These are phyloP conservation scores for Protonemura montana DNA, from an alignment of 2,888 invertebrate species.

Conservation along the genomic window DNA sequence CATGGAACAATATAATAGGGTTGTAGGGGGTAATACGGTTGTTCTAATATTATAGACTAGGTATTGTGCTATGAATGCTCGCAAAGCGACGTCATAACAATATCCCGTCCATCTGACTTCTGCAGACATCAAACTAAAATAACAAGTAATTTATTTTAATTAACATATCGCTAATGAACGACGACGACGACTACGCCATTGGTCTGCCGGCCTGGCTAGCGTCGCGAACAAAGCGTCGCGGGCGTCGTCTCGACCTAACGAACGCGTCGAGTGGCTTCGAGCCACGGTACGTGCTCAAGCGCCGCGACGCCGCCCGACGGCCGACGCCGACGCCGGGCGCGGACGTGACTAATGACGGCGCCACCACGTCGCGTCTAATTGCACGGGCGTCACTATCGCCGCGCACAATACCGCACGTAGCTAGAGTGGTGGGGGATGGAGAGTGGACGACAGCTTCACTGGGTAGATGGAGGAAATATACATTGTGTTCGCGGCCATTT, in stretches of 20 bases:
- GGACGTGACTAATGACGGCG: conserved; percentile 47
- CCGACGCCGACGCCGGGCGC: conserved; percentile 28
- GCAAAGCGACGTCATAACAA: background rate
- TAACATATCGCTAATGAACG: conserved; percentile 13
- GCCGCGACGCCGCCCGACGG: conserved; percentile 30
- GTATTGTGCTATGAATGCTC: too few species aligned
- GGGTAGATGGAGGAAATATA: too few species aligned
- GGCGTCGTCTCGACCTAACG: background rate
- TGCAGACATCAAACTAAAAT: background rate
- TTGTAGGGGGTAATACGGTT: too few species aligned
- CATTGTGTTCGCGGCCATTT: too few species aligned
- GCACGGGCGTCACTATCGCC: background rate
- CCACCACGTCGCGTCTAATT: conserved; percentile 41
- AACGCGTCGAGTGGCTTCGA: conserved; percentile 19
- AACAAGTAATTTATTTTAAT: conserved; percentile 1
- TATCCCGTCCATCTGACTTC: background rate
- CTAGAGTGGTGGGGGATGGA: background rate
- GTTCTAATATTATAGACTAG: too few species aligned
- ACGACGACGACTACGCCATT: background rate
- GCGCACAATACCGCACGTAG: background rate
- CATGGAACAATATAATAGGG: too few species aligned
- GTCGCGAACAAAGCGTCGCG: background rate
- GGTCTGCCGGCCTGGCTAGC: background rate
- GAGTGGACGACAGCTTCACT: background rate
- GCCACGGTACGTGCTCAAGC: conserved; percentile 45